A percentile compares a stretch with the other conserved stretches of the same genome.
These are phyloP conservation scores for Aleiodes leptofemur DNA, from an alignment of 2,888 invertebrate species.

Conservation along the genomic window DNA sequence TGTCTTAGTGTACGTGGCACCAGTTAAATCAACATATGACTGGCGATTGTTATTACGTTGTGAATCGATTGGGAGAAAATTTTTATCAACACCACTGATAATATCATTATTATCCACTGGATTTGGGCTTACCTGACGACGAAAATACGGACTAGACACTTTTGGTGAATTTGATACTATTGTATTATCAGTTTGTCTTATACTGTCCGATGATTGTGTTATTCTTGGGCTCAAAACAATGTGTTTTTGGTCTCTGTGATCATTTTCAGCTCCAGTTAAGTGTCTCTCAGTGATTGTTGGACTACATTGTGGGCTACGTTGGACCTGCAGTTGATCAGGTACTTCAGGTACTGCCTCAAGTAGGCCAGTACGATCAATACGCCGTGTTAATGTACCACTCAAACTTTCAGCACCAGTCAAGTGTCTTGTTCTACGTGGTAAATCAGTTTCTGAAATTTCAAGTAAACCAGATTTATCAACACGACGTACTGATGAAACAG, in stretches of 20 bases:
- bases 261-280: conserved; percentile 59
- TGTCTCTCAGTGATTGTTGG: conserved; percentile 57
- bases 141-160: conserved; percentile 50
- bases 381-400: conserved; percentile 59
- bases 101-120: conserved; percentile 37
- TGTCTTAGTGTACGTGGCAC: conserved; percentile 52
- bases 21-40: conserved; percentile 53
- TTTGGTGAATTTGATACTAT: conserved; percentile 43
- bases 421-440: conserved; percentile 48
- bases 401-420: conserved; percentile 57
- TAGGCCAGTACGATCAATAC: conserved; percentile 66
- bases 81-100: conserved; percentile 43
- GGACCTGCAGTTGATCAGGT: conserved; percentile 61
- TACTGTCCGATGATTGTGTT: conserved; percentile 47
- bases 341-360: conserved; percentile 71
- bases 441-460: conserved; percentile 64
- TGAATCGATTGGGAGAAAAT: conserved; percentile 51
- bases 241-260: conserved; percentile 45
- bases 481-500: conserved; percentile 63
- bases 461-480: conserved; percentile 70
- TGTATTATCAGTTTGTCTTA: conserved; percentile 16
- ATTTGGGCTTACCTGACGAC: conserved; percentile 46
- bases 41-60: conserved; percentile 47
- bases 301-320: conserved; percentile 43
- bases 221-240: conserved; percentile 50